Base-by-base conservation (phyloP, 2,113 vertebrate genomes). In the Ptychochromis oligacanthus region DNA sequence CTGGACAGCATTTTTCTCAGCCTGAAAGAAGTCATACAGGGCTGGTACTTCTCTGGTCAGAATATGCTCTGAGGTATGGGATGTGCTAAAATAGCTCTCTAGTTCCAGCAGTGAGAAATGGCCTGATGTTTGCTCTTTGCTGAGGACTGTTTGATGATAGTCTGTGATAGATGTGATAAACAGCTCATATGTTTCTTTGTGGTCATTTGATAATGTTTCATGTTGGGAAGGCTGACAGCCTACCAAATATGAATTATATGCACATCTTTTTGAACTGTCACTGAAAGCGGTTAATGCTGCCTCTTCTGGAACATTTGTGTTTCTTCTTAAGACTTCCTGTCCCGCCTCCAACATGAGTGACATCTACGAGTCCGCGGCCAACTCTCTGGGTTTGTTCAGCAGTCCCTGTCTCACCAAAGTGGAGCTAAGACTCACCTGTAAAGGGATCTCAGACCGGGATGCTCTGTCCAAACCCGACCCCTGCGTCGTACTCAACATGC, bases 401-500 rank as follows among this genome's bases (percentile, higher is more conserved):
- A 97, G 96, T 78, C 96, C 97, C 77, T 98, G 98, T 83, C 96
- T 99, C 90, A 97, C 97, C 81, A 99, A 99, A 88, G 98, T 99
- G 90, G 98, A 99, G 91, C 93, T 99, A 87, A 93, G 98, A 26
- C 95, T 99, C 70, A 96, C 97, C 0, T 99, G 98, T 91, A 98
- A 98, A 89, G 96, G 98, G 10, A 97, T 99, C 88, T 97, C 96
- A 0, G 98, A 99, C 94, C 96, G 98, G 20, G 98, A 99, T 72
- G 97, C 97, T 1, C 96, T 98, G 87, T 98, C 97, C 82, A 99
- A 98, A 62, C 98, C 98, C 0, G 98, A 99, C 89, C 98, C 98
- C 67, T 99, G 98, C 67, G 92, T 99, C 77, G 95, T 98, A 89
- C 96, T 99, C 75, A 99, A 99, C 89, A 99, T 99, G 98, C 96